Base-by-base conservation (phyloP, 2,888 invertebrate species). In the Eulithis prunata region DNA sequence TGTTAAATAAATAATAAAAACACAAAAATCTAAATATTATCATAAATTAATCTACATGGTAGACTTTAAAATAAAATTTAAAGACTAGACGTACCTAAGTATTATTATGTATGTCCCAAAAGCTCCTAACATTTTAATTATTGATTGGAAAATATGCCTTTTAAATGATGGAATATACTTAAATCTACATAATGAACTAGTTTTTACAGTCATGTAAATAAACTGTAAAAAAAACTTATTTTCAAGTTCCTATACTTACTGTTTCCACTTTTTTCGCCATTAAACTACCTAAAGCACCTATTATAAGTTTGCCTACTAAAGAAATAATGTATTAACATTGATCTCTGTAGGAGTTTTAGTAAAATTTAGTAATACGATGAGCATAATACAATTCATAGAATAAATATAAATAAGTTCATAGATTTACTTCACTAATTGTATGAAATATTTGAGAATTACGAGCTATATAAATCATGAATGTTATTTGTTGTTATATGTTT, bases 191-290 rank as follows among this genome's bases (percentile, higher is more conserved):
- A 5, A 32, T 32, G 21, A 21, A 21, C 8, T 58, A 43, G 13
- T 6, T 43, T 28, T 59, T 21, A 21, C 21, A 21, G 21, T 21
- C 21, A 2, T 21, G 21, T 21, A 21, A 21, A 64, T 62, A 59
- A 32, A 55, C 45, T 45, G 43, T n/a, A 7, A 52, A 43, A 32
- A 55, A 54, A 66, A 14, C 21, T 57, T 45, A 38, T 47, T 73
- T 66, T 64, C 61, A 71, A 75, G 74, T 75, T 77, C 72, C 75
- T 77, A 70, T 62, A 57, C 57, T 61, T 62, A 59, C 57, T 61
- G 59, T 63, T 62, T 62, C 56, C 64, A 58, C 61, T 45, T 53
- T 64, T 64, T 56, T 68, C 62, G 51, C 43, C 53, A 38, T 58
- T 38, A 45, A 55, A 4, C 45, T 46, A 52, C 36, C 36, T 47